A percentile compares a stretch with the other conserved stretches of the same genome.
Conservation (phyloP, 2,888 invertebrate genomes). For the Drosophila ustulata region DNA sequence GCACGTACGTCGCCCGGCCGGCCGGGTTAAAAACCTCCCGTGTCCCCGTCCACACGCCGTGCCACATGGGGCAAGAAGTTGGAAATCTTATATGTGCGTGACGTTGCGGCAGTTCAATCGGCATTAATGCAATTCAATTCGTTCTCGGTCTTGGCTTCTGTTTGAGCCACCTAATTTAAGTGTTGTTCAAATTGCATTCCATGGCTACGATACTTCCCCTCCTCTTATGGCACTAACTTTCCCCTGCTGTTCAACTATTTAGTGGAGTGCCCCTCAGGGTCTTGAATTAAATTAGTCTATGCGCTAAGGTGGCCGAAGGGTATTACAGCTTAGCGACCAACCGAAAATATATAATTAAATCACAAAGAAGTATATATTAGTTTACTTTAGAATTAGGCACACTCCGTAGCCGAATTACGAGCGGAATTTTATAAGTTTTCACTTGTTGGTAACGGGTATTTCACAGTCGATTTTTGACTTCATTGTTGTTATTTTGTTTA, state of each 20-base stretch:
- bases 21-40: neutral
- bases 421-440: too few species aligned
- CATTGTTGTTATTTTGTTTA: constrained; percentile 22
- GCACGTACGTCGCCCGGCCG: constrained; percentile 31
- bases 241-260: neutral
- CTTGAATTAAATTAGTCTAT: constrained; percentile 4
- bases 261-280: constrained; percentile 10
- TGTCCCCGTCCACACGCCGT: neutral
- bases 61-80: constrained; percentile 5
- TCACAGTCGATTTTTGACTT: neutral
- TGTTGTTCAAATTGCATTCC: constrained; percentile 59
- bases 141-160: constrained; percentile 44
- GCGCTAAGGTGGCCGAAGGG: neutral
- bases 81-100: constrained; percentile 25
- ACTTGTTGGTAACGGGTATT: neutral
- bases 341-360: neutral
- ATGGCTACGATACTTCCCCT: constrained; percentile 9
- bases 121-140: constrained; percentile 29
- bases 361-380: neutral
- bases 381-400: too few species aligned
- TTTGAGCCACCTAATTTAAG: constrained; percentile 66
- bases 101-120: constrained; percentile 19
- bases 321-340: neutral
- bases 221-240: neutral
- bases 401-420: too few species aligned